phyloP scores from a whole-genome alignment of 2,888 invertebrate species.

The Eristalis pertinax region DNA sequence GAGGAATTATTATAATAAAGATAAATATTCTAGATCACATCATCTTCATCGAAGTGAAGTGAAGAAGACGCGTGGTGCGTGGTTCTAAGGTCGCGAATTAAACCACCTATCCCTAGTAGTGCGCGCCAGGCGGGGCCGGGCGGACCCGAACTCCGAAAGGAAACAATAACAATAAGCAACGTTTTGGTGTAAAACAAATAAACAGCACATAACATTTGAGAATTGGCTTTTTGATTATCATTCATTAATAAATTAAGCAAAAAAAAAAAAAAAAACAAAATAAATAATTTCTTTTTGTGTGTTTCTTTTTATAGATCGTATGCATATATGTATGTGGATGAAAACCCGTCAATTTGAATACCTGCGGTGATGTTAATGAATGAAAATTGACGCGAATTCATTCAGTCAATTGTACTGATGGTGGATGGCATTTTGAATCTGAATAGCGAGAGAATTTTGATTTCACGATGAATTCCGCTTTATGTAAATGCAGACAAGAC shows the following conservation, averaged over 20 bases:
- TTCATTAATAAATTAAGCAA: slow-evolving; percentile 34
- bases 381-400: slow-evolving; percentile 44
- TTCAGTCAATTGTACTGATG: slow-evolving; percentile 19
- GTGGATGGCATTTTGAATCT: slow-evolving; percentile 4
- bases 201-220: slow-evolving; percentile 30
- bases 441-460: background rate
- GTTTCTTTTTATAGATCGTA: background rate
- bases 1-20: background rate
- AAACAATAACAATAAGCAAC: background rate
- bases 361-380: slow-evolving; percentile 36
- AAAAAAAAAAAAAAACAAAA: background rate
- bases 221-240: slow-evolving; percentile 40
- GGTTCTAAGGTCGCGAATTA: background rate
- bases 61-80: background rate
- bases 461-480: slow-evolving; percentile 20
- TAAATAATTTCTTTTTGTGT: background rate
- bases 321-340: background rate
- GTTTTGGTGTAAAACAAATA: slow-evolving; percentile 29
- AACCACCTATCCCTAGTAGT: too few species aligned
- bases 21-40: slow-evolving; percentile 44
- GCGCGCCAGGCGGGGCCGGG: too few species aligned
- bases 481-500: slow-evolving; percentile 3
- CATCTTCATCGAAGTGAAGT: background rate
- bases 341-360: slow-evolving; percentile 14
- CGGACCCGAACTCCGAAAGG: too few species aligned